Evolutionary conservation across 2,888 invertebrate species (phyloP).

Genomic region (Leptinotarsa juncta): DNA sequence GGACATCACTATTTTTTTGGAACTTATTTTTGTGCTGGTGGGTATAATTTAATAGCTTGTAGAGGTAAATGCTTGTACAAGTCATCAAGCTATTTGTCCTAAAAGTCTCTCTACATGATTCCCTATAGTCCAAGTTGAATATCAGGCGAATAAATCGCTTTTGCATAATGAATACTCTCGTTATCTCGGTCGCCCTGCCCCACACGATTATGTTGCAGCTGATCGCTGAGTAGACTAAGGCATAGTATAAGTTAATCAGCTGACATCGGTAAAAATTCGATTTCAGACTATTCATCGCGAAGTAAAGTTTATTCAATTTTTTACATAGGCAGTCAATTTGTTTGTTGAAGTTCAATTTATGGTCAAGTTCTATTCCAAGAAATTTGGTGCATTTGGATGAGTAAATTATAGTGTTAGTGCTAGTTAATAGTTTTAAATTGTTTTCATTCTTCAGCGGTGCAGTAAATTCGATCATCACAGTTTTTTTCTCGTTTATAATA

Average conservation of each 20-base stretch:
- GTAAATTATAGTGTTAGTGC: not conserved
- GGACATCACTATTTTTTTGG: too few relatives aligned
- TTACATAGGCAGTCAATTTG: not conserved
- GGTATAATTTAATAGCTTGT: too few relatives aligned
- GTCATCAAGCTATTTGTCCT: too few relatives aligned
- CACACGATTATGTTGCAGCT: too few relatives aligned
- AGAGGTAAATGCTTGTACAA: too few relatives aligned
- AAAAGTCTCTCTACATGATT: conserved; percentile 8
- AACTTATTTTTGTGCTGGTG: too few relatives aligned
- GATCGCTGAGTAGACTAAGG: too few relatives aligned
- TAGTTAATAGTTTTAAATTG: too few relatives aligned
- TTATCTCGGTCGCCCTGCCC: conserved; percentile 16
- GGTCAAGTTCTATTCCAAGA: conserved; percentile 3
- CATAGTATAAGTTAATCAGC: not conserved
- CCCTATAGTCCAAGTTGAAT: conserved; percentile 17
- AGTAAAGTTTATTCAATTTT: conserved; percentile 21
- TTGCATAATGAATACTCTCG: not conserved
- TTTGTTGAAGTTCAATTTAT: not conserved
- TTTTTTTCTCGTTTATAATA: conserved; percentile 9
- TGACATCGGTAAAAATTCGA: conserved; percentile 3
- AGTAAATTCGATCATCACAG: too few relatives aligned
- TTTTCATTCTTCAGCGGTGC: too few relatives aligned
- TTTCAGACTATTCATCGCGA: conserved; percentile 5
- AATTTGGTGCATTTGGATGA: conserved; percentile 16
- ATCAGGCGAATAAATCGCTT: conserved; percentile 3